phyloP scores from a whole-genome alignment of 1,140 invertebrate genomes.

The Zaprionus africanus region DNA sequence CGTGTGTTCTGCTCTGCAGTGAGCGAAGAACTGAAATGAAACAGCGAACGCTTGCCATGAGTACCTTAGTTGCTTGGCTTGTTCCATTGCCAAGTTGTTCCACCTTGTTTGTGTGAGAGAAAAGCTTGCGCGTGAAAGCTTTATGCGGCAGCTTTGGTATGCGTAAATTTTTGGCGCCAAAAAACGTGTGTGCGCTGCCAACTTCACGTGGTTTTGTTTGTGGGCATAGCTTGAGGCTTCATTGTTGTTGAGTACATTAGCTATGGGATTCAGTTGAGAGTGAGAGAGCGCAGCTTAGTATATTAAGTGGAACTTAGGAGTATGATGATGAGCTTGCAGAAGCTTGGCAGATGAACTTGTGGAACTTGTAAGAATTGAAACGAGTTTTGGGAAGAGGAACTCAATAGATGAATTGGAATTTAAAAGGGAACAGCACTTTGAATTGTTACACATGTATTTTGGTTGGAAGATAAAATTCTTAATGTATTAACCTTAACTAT shows the following conservation, averaged over 20 bases:
- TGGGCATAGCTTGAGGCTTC: constrained; percentile 17
- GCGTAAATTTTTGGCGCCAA: constrained; percentile 58
- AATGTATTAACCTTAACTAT: no score
- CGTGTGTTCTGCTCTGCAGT: background rate
- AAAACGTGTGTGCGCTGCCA: constrained; percentile 38
- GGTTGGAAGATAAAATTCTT: no score
- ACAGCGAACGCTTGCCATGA: constrained; percentile 9
- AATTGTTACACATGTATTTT: no score
- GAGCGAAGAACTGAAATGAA: constrained; percentile 18
- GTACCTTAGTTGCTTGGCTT: background rate
- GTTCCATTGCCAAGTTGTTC: constrained; percentile 50
- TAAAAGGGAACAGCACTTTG: no score
- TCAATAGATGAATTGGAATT: no score
- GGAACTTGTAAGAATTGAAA: no score
- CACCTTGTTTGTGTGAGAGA: constrained; percentile 15
- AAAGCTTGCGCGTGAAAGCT: constrained; percentile 38
- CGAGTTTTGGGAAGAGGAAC: no score
- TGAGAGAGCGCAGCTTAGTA: background rate
- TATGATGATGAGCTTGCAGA: no score
- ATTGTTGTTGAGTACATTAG: background rate
- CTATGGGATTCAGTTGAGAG: background rate
- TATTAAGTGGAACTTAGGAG: no score
- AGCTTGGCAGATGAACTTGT: no score
- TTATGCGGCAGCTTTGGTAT: constrained; percentile 24
- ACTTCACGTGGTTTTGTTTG: constrained; percentile 31